Conservation (phyloP, 2,797 vertebrate genomes). For the Siniperca obscura region DNA sequence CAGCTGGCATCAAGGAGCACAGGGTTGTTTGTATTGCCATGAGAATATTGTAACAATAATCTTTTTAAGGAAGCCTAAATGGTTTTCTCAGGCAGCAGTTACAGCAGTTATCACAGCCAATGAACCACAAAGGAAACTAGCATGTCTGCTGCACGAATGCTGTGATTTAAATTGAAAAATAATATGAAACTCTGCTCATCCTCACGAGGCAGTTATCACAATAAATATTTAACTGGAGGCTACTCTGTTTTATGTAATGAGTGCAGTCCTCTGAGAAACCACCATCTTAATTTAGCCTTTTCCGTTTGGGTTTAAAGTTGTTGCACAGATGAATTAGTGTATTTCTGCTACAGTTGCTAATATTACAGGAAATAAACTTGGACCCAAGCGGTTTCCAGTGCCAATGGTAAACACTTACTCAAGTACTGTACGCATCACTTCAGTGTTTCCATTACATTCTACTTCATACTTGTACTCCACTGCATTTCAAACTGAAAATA, state of each 20-base stretch:
- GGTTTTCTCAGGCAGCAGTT: conserved; percentile 6
- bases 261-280: conserved; percentile 6
- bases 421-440: not conserved
- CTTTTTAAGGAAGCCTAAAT: not conserved
- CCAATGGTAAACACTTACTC: no score
- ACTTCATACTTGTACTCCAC: not conserved
- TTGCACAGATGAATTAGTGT: conserved; percentile 18
- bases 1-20: not conserved
- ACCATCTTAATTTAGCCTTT: conserved; percentile 32
- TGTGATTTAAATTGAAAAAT: conserved; percentile 9
- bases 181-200: conserved; percentile 11
- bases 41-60: not conserved
- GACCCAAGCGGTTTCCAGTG: not conserved
- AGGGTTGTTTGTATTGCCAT: not conserved
- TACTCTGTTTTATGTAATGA: conserved; percentile 44
- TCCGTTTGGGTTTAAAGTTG: conserved; percentile 28
- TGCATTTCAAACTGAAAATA: not conserved
- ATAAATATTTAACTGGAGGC: conserved; percentile 15
- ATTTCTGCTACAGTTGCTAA: conserved; percentile 26
- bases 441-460: not conserved
- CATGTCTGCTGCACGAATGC: not conserved
- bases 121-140: not conserved
- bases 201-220: conserved; percentile 15
- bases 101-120: not conserved
- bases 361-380: conserved; percentile 5